Conservation (phyloP, 2,797 vertebrate species). For the Melanotaenia trifasciata region DNA sequence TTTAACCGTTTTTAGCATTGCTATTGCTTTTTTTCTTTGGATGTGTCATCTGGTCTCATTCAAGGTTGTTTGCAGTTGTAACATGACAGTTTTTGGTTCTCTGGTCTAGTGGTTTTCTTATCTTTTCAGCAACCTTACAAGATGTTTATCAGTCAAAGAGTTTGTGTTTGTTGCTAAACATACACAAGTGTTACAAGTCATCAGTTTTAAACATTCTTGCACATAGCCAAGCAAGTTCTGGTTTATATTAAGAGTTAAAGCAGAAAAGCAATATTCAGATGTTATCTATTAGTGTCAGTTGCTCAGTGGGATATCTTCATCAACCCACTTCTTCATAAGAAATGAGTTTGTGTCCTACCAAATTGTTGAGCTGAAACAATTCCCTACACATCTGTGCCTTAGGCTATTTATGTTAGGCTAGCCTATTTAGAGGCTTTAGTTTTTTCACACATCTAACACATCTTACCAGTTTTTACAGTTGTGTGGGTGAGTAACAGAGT, state of each 20-base stretch:
- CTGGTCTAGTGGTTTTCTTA: neutral
- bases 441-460: slow-evolving; percentile 31
- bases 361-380: neutral
- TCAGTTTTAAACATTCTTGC: neutral
- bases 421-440: slow-evolving; percentile 4
- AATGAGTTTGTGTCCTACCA: slow-evolving; percentile 4
- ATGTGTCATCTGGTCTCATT: neutral
- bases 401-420: neutral
- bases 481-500: slow-evolving; percentile 35
- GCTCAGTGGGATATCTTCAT: neutral
- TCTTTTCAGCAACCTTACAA: neutral
- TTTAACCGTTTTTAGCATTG: neutral
- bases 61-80: neutral
- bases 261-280: neutral
- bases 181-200: neutral
- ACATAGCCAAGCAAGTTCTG: neutral
- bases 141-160: neutral
- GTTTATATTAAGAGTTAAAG: slow-evolving; percentile 2
- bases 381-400: neutral
- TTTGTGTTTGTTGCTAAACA: neutral
- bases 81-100: neutral
- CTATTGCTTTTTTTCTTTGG: neutral
- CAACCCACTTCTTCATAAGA: neutral
- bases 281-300: neutral
- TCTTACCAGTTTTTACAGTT: slow-evolving; percentile 17